phyloP scores from a whole-genome alignment of 2,113 vertebrate genomes.

The Lophius piscatorius region DNA sequence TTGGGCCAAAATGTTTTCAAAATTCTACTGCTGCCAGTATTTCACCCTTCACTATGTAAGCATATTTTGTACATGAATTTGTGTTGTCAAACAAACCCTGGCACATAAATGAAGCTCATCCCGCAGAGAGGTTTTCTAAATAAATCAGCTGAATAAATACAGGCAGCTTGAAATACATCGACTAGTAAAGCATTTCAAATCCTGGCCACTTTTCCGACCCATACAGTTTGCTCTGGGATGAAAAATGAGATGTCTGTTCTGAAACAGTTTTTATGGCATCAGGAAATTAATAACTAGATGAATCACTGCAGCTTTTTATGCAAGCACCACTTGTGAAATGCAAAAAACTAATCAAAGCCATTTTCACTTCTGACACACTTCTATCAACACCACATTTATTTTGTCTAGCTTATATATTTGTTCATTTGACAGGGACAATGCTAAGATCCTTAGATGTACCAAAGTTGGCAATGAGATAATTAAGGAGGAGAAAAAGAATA shows the following conservation, averaged over 20 bases:
- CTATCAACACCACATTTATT: constrained; percentile 40
- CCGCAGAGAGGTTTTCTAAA: constrained; percentile 73
- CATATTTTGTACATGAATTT: constrained; percentile 73
- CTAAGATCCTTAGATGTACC: too few species aligned
- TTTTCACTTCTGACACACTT: constrained; percentile 82
- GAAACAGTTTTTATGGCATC: constrained; percentile 83
- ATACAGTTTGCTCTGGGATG: constrained; percentile 75
- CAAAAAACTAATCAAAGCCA: constrained; percentile 80
- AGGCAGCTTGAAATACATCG: constrained; percentile 72
- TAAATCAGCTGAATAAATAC: constrained; percentile 82
- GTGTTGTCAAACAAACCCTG: constrained; percentile 78
- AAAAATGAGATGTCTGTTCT: constrained; percentile 84
- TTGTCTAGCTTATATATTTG: too few species aligned
- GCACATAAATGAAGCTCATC: constrained; percentile 79
- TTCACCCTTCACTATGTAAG: constrained; percentile 67
- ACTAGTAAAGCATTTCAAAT: constrained; percentile 81
- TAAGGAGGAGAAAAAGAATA: too few species aligned
- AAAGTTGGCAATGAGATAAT: too few species aligned
- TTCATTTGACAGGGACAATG: too few species aligned
- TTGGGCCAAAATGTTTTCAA: constrained; percentile 67
- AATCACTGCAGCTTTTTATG: constrained; percentile 74
- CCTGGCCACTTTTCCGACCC: constrained; percentile 72
- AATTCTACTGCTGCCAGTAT: constrained; percentile 65
- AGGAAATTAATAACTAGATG: constrained; percentile 80
- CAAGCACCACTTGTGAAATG: constrained; percentile 74